phyloP scores from a whole-genome alignment of 2,888 invertebrate genomes.

The Chymomyza fuscimana region DNA sequence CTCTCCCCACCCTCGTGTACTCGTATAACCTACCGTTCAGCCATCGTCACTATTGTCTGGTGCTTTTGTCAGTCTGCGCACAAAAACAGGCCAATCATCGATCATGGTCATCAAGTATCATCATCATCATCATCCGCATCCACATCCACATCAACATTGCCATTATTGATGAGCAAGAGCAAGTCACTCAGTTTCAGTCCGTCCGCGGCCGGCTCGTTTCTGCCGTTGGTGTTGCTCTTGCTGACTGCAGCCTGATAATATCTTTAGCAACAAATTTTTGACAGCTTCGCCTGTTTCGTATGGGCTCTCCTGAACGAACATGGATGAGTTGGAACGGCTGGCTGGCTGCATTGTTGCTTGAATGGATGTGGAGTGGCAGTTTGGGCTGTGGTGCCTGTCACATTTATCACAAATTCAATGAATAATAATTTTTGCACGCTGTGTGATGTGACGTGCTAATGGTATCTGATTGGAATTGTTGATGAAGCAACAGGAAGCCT shows the following conservation, averaged over 20 bases:
- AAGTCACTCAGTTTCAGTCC: slow-evolving; percentile 43
- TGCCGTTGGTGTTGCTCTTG: slow-evolving; percentile 12
- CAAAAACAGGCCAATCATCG: slow-evolving; percentile 76
- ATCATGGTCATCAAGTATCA: slow-evolving; percentile 76
- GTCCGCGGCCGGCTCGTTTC: slow-evolving; percentile 27
- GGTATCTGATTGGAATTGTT: slow-evolving; percentile 78
- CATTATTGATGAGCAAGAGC: slow-evolving; percentile 64
- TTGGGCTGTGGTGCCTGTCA: slow-evolving; percentile 73
- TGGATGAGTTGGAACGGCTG: slow-evolving; percentile 7
- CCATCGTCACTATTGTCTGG: slow-evolving; percentile 57
- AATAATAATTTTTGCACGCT: slow-evolving; percentile 78
- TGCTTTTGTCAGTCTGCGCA: slow-evolving; percentile 1
- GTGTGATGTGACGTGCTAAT: slow-evolving; percentile 78
- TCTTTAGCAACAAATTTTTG: slow-evolving; percentile 78
- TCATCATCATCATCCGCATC: slow-evolving; percentile 42
- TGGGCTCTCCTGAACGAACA: slow-evolving; percentile 12
- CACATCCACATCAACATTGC: slow-evolving; percentile 18
- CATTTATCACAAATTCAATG: slow-evolving; percentile 79
- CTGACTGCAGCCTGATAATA: slow-evolving; percentile 69
- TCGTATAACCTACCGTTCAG: background rate
- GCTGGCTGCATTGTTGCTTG: background rate
- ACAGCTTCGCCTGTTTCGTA: slow-evolving; percentile 66
- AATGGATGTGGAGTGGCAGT: slow-evolving; percentile 3
- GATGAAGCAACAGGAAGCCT: slow-evolving; percentile 59
- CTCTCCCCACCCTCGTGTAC: background rate